phyloP scores from a whole-genome alignment of 2,888 invertebrate species.

The Pandemis cinnamomeana region DNA sequence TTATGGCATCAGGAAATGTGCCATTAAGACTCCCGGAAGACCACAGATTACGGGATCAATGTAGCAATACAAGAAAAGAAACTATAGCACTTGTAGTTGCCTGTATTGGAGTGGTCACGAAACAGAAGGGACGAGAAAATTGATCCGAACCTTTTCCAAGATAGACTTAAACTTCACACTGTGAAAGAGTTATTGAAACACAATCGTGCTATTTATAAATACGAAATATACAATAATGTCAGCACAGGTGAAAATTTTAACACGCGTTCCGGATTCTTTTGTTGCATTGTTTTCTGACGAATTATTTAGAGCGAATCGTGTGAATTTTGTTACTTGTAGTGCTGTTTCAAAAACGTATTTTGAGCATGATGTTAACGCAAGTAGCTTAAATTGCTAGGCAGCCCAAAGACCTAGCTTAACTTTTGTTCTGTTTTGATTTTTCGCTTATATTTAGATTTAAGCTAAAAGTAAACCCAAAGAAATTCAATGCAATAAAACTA shows the following conservation, averaged over 20 bases:
- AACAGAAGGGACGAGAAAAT: neutral
- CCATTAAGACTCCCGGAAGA: neutral
- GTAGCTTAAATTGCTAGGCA: too few relatives aligned
- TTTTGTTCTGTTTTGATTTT: too few relatives aligned
- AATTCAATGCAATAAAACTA: too few relatives aligned
- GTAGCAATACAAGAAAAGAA: neutral
- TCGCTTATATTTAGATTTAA: too few relatives aligned
- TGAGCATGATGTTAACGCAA: neutral
- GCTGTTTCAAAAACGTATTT: neutral
- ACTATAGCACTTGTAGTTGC: neutral
- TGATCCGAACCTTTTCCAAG: neutral
- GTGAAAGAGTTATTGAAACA: neutral
- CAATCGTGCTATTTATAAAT: neutral
- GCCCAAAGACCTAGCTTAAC: too few relatives aligned
- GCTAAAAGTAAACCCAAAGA: too few relatives aligned
- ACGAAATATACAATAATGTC: neutral
- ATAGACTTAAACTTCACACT: neutral
- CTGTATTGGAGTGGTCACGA: neutral
- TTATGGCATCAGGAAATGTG: slow-evolving; percentile 6
- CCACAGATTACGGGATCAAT: neutral
- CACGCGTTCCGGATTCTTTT: neutral
- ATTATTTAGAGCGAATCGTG: neutral
- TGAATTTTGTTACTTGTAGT: neutral
- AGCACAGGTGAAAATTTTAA: slow-evolving; percentile 8
- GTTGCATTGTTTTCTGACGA: neutral